Evolutionary conservation across 2,113 vertebrate genomes (phyloP).

Genomic region (Mixornis gularis): DNA sequence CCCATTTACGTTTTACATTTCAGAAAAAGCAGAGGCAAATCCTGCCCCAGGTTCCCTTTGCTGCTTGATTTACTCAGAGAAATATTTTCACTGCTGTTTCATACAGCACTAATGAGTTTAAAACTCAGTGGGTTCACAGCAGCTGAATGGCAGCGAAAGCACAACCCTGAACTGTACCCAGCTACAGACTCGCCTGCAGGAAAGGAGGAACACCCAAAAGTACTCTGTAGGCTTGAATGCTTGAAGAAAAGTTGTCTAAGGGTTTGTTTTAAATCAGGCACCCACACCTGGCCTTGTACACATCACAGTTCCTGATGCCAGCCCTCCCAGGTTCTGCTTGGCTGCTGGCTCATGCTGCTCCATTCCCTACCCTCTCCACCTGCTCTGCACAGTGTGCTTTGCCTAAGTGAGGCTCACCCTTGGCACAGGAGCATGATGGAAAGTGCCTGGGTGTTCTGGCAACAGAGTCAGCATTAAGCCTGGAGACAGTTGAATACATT

Average conservation of each 20-base stretch:
- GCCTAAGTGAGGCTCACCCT: neutral
- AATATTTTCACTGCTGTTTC: neutral
- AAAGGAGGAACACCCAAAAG: neutral
- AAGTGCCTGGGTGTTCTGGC: neutral
- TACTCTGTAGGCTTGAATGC: neutral
- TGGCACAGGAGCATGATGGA: neutral
- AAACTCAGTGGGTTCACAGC: neutral
- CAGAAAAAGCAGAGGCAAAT: neutral
- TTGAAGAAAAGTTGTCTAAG: neutral
- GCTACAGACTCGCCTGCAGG: neutral
- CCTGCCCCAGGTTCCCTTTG: neutral
- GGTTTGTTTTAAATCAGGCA: neutral
- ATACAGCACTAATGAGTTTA: neutral
- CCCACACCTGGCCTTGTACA: neutral
- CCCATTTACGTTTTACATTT: neutral
- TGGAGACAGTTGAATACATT: neutral
- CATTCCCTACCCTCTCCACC: fast-evolving
- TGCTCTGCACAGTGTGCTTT: neutral
- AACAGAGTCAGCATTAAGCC: neutral
- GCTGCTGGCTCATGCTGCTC: neutral
- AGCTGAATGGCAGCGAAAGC: fast-evolving
- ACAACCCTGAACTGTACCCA: neutral
- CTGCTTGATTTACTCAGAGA: neutral
- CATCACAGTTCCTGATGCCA: neutral
- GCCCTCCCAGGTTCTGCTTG: neutral